Evolutionary conservation across 2,797 vertebrate species (phyloP), one percentile per base, ranked within the genome.

Genomic region (Manis crassicaudata): DNA sequence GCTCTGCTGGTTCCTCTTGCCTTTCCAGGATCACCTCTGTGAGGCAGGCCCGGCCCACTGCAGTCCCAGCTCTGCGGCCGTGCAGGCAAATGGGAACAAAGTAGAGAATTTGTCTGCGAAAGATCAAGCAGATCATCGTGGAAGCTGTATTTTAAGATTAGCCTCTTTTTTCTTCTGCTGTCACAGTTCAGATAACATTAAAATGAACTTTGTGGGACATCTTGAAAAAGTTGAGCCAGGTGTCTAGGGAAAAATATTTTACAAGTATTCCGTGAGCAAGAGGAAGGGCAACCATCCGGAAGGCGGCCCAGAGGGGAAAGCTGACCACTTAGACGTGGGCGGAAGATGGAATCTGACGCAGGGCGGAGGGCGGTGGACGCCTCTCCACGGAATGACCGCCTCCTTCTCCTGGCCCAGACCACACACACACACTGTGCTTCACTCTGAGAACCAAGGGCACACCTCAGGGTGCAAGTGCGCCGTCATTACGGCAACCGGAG

Each of bases 331-430:
- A 75, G 77, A 27, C 29, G 37, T 52, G 23, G 56, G 67, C 6
- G 63, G n/a, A 18, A 18, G 23, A 9, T 13, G 56, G 40, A 18
- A 0, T 9, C 54, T 37, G 58, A 8, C 9, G 1, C 1, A 0
- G 40, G 11, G 2, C 1, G 0, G 67, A 14, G 6, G 56, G 5
- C 62, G 3, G 32, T 9, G 18, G 43, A 29, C 0, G 0, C 11
- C 72, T 35, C 58, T 37, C 7, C 14, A 1, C 2, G 43, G 25
- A 27, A 14, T 10, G 0, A 27, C 9, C 5, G 3, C 68, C 56
- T 6, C 43, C 58, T 20, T 11, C 5, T 6, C 32, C 63, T 20
- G 40, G 52, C 35, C n/a, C 17, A 7, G 77, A 58, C 83, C 91
- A 88, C 93, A 25, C 37, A 7, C 7, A 17, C 23, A 52, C 0